phyloP scores from a whole-genome alignment of 2,888 invertebrate species.

The Clunio marinus region DNA sequence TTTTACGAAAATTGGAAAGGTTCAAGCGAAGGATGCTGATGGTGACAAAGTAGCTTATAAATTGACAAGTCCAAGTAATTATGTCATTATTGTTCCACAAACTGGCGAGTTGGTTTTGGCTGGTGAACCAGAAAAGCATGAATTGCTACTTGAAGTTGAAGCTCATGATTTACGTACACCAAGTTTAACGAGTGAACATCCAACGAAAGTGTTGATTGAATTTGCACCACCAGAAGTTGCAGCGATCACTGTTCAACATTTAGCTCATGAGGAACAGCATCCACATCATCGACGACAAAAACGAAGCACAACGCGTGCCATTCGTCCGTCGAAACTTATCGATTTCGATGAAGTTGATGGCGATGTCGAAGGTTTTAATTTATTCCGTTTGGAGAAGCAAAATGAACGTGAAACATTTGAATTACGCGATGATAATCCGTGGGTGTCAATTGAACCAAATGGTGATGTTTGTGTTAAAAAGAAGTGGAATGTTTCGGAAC shows the following conservation, averaged over 20 bases:
- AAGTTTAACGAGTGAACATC: slow-evolving; percentile 63
- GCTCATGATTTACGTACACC: slow-evolving; percentile 79
- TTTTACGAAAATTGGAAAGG: slow-evolving; percentile 78
- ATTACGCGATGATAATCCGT: slow-evolving; percentile 88
- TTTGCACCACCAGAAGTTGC: slow-evolving; percentile 61
- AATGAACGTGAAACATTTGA: slow-evolving; percentile 89
- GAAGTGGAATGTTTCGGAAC: slow-evolving; percentile 95
- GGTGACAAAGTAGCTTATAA: slow-evolving; percentile 89
- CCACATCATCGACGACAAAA: slow-evolving; percentile 64
- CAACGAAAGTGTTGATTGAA: slow-evolving; percentile 72
- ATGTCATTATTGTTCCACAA: slow-evolving; percentile 86
- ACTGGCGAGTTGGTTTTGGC: slow-evolving; percentile 84
- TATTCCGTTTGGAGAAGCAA: slow-evolving; percentile 86
- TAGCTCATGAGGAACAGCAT: slow-evolving; percentile 51
- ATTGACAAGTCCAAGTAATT: slow-evolving; percentile 71
- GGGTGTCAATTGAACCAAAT: slow-evolving; percentile 88
- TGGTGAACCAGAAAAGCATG: slow-evolving; percentile 67
- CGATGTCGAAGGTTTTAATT: slow-evolving; percentile 79
- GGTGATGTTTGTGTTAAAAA: slow-evolving; percentile 90
- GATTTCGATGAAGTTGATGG: slow-evolving; percentile 90
- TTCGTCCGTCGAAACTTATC: slow-evolving; percentile 89
- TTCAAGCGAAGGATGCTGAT: slow-evolving; percentile 83
- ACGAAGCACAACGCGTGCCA: slow-evolving; percentile 79
- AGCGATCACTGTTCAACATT: slow-evolving; percentile 58
- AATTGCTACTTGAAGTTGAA: slow-evolving; percentile 68